Conservation (phyloP, 2,113 vertebrate genomes). For the Ictidomys tridecemlineatus region DNA sequence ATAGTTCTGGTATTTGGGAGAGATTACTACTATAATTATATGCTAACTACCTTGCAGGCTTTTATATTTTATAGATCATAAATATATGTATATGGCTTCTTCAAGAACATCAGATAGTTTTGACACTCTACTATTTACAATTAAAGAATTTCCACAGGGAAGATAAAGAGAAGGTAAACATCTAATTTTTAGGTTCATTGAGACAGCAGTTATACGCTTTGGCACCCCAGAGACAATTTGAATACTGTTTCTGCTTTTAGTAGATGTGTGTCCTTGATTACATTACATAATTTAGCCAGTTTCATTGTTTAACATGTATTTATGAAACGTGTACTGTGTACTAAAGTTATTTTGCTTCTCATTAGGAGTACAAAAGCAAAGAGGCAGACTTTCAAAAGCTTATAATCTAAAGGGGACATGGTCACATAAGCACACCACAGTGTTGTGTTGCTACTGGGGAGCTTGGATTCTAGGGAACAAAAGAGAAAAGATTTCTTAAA, state of each 20-base stretch:
- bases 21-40: not conserved
- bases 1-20: constrained; percentile 48
- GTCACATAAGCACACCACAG: not conserved
- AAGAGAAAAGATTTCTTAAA: constrained; percentile 35
- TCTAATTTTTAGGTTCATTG: constrained; percentile 52
- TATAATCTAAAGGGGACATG: not conserved
- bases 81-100: no score
- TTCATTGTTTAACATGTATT: constrained; percentile 60
- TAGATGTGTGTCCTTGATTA: constrained; percentile 18
- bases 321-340: constrained; percentile 36
- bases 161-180: constrained; percentile 8
- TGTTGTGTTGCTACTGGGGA: not conserved
- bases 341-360: constrained; percentile 33
- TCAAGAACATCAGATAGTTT: no score
- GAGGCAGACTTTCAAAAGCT: not conserved
- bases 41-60: not conserved
- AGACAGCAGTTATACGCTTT: constrained; percentile 40
- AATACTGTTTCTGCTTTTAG: constrained; percentile 60
- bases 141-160: constrained; percentile 51
- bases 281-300: not conserved
- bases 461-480: not conserved
- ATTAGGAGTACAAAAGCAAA: not conserved
- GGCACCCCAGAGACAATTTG: not conserved
- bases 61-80: constrained; percentile 41
- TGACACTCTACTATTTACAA: no score